Percentiles rank a stretch among this genome's conserved stretches.
Conservation (phyloP, 2,113 vertebrate species). For the Semicossyphus pulcher region DNA sequence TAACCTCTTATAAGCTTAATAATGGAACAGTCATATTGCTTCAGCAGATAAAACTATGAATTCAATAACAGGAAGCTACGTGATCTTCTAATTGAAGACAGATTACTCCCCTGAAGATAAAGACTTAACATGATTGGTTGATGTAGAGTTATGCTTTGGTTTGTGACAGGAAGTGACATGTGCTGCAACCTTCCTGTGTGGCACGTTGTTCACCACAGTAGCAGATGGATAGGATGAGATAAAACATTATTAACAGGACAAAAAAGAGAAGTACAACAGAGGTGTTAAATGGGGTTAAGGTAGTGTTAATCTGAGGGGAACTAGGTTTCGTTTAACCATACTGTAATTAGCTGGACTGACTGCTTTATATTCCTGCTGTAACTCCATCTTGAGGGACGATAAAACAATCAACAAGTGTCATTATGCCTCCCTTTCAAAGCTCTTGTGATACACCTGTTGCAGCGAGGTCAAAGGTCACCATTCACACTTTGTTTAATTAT, state of each 20-base stretch:
- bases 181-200: constrained; percentile 64
- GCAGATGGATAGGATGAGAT: constrained; percentile 48
- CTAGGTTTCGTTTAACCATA: constrained; percentile 22
- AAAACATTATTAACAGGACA: constrained; percentile 5
- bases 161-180: constrained; percentile 69
- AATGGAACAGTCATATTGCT: neutral
- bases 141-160: constrained; percentile 3
- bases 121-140: neutral
- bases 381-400: neutral
- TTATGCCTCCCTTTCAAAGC: neutral
- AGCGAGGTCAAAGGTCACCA: constrained; percentile 26
- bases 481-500: constrained; percentile 55
- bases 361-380: constrained; percentile 17
- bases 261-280: neutral
- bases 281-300: neutral
- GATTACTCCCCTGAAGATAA: neutral
- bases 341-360: constrained; percentile 32
- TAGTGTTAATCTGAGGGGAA: constrained; percentile 38
- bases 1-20: neutral
- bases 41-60: neutral
- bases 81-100: neutral
- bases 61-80: constrained; percentile 3
- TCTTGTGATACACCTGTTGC: constrained; percentile 4
- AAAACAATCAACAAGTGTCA: constrained; percentile 16
- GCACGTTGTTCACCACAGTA: constrained; percentile 41